These are phyloP conservation scores for Cordilura impudica DNA, from an alignment of 2,888 invertebrate species.

Conservation along the genomic window DNA sequence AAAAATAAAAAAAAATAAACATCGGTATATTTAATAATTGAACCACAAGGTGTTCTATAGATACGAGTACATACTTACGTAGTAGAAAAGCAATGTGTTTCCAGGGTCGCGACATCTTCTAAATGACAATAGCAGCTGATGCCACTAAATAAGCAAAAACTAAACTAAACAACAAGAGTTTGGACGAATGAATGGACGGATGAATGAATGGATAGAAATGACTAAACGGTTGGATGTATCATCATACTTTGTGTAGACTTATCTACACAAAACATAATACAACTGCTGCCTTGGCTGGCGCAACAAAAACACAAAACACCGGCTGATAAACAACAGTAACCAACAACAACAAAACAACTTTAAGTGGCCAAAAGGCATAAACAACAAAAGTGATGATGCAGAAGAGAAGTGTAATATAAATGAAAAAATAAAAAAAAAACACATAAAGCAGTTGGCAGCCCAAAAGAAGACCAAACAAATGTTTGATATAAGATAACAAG, in stretches of 20 bases:
- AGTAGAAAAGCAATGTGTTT: conserved; percentile 35
- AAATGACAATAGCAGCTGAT: conserved; percentile 62
- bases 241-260: conserved; percentile 5
- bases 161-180: not conserved
- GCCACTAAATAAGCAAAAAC: conserved; percentile 20
- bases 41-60: conserved; percentile 53
- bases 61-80: conserved; percentile 8
- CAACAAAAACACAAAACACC: conserved; percentile 47
- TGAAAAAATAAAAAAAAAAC: conserved; percentile 11
- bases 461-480: conserved; percentile 42
- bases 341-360: conserved; percentile 24
- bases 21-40: conserved; percentile 48
- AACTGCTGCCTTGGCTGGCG: conserved; percentile 36
- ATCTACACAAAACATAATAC: conserved; percentile 21
- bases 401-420: conserved; percentile 24
- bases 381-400: conserved; percentile 1
- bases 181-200: conserved; percentile 7
- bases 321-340: conserved; percentile 46
- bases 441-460: conserved; percentile 18
- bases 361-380: conserved; percentile 34
- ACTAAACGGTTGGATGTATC: not conserved
- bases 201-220: not conserved
- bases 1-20: conserved; percentile 2
- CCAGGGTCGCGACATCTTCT: conserved; percentile 57
- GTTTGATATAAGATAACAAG: conserved; percentile 59